Evolutionary conservation across 2,113 vertebrate species (phyloP).

Genomic region (Anguilla rostrata): DNA sequence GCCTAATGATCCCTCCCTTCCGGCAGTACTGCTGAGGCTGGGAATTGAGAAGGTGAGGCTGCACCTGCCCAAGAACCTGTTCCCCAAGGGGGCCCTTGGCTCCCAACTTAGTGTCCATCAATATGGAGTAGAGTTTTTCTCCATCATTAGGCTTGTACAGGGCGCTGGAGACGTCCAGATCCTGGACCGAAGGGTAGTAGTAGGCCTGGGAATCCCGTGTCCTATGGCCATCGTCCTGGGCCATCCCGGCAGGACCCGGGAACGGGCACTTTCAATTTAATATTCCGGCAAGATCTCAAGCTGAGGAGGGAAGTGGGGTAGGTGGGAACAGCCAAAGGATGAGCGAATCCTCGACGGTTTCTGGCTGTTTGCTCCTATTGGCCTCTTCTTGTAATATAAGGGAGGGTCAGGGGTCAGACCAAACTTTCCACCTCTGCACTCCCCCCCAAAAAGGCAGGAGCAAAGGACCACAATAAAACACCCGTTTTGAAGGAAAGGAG

Average conservation of each 20-base stretch:
- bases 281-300: constrained; percentile 85
- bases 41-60: constrained; percentile 40
- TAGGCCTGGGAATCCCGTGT: constrained; percentile 72
- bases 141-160: constrained; percentile 84
- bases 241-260: constrained; percentile 79
- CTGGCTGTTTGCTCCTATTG: background rate
- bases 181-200: constrained; percentile 81
- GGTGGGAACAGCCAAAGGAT: background rate
- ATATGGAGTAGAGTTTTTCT: constrained; percentile 81
- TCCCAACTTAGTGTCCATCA: constrained; percentile 84
- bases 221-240: constrained; percentile 82
- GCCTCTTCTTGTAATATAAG: background rate
- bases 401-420: background rate
- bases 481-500: constrained; percentile 38
- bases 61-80: constrained; percentile 34
- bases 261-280: constrained; percentile 75
- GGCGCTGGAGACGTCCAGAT: constrained; percentile 85
- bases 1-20: constrained; percentile 67
- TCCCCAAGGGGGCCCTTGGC: constrained; percentile 74
- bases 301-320: constrained; percentile 27
- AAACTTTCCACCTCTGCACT: constrained; percentile 46
- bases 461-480: background rate
- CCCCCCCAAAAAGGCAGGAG: constrained; percentile 11
- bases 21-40: constrained; percentile 81
- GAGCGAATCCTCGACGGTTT: background rate